Percentiles rank a stretch among this genome's conserved stretches.
Evolutionary conservation across 2,113 vertebrate genomes (phyloP).

Genomic region (Odocoileus virginianus): DNA sequence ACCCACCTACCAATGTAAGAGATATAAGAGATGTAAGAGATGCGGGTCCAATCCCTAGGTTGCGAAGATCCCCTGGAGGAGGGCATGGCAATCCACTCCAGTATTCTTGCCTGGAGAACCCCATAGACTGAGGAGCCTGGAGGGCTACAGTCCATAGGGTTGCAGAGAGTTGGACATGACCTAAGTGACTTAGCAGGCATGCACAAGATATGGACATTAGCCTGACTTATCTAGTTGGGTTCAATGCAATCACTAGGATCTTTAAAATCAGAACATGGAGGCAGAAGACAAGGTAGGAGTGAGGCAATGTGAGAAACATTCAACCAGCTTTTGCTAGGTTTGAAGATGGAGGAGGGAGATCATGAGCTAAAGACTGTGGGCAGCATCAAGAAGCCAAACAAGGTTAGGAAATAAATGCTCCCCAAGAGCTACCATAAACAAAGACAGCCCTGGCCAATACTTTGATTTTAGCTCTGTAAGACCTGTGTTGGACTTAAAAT

Average conservation of each 20-base stretch:
- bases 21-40: not conserved
- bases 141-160: not conserved
- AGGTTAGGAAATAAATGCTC: not conserved
- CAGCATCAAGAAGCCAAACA: not conserved
- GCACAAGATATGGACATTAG: not conserved
- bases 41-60: not conserved
- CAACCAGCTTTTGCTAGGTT: not conserved
- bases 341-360: not conserved
- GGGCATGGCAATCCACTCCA: not conserved
- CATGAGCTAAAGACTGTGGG: not conserved
- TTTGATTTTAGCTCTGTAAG: not conserved
- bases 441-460: not conserved
- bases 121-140: not conserved
- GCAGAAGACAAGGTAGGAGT: not conserved
- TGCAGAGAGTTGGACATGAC: not conserved
- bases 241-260: no score
- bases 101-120: not conserved
- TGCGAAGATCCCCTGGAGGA: not conserved
- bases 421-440: not conserved
- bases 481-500: not conserved
- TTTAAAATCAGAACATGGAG: not conserved
- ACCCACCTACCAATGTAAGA: not conserved
- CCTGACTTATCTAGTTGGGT: not conserved
- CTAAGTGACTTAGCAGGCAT: not conserved
- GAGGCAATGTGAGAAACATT: not conserved